These are phyloP conservation scores for Bursaphelenchus okinawaensis DNA, from an alignment of 2,888 invertebrate genomes.

Conservation along the genomic window DNA sequence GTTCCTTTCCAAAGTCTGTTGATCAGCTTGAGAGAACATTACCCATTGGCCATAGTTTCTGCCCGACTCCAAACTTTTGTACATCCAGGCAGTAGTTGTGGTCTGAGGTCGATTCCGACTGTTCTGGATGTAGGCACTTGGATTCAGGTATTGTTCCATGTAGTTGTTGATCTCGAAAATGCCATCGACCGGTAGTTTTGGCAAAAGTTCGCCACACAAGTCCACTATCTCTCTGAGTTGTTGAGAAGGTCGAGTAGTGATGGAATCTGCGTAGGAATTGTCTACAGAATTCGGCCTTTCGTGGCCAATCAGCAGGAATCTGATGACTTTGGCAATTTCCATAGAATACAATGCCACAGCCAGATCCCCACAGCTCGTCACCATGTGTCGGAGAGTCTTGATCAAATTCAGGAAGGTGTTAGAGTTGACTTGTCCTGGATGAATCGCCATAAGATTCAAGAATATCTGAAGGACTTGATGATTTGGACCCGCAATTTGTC, in stretches of 20 bases:
- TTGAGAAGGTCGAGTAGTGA: conserved; percentile 79
- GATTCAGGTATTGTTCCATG: conserved; percentile 17
- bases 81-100: conserved; percentile 72
- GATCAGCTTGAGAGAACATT: conserved; percentile 85
- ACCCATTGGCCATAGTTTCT: conserved; percentile 71
- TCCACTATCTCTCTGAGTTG: conserved; percentile 95
- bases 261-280: conserved; percentile 7
- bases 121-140: conserved; percentile 3
- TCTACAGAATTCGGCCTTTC: conserved; percentile 47
- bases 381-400: conserved; percentile 78
- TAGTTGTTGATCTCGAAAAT: conserved; percentile 87
- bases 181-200: conserved; percentile 85
- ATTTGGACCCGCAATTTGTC: conserved; percentile 73
- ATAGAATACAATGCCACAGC: conserved; percentile 41
- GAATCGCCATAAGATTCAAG: conserved; percentile 66
- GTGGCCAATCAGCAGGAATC: conserved; percentile 87
- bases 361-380: conserved; percentile 37
- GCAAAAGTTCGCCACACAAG: conserved; percentile 75
- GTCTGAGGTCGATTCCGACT: neutral
- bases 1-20: conserved; percentile 84
- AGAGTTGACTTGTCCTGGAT: conserved; percentile 88
- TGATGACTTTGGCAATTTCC: conserved; percentile 84
- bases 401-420: conserved; percentile 92
- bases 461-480: conserved; percentile 36
- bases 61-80: conserved; percentile 79